These are phyloP conservation scores for Cephus spinipes DNA, from an alignment of 2,888 invertebrate genomes.

Conservation along the genomic window DNA sequence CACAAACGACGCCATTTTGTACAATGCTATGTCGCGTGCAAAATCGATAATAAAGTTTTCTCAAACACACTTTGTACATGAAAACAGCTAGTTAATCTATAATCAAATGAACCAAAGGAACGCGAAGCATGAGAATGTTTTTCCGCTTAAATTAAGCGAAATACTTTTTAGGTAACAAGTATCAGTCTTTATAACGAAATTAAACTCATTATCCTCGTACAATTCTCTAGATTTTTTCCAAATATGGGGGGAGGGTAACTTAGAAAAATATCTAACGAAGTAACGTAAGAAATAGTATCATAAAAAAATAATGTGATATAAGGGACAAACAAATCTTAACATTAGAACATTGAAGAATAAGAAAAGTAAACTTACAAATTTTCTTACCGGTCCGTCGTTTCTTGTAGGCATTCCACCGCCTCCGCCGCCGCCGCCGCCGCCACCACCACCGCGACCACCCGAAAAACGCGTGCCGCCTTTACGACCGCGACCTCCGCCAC, in stretches of 20 bases:
- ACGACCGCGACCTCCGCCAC: conserved; percentile 52
- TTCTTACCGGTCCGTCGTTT: conserved; percentile 45
- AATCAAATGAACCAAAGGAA: neutral
- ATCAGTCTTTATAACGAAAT: neutral
- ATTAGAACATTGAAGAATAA: neutral
- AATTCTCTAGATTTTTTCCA: neutral
- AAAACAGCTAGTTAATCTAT: neutral
- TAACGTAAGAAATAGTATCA: neutral
- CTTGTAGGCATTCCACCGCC: conserved; percentile 40
- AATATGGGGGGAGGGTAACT: neutral
- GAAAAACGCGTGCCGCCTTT: conserved; percentile 57
- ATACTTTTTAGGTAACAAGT: neutral
- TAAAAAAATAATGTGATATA: neutral
- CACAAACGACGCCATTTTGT: neutral
- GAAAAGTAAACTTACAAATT: neutral
- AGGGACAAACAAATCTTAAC: neutral
- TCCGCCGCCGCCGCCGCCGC: conserved; percentile 25
- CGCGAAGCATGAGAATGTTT: neutral
- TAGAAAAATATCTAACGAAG: neutral
- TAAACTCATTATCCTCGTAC: neutral
- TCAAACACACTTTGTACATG: neutral
- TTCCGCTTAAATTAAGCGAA: neutral
- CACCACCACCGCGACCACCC: conserved; percentile 54
- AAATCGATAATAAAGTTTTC: neutral
- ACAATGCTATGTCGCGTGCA: neutral